Conservation (phyloP, 2,797 vertebrate species). For the Chelon labrosus region DNA sequence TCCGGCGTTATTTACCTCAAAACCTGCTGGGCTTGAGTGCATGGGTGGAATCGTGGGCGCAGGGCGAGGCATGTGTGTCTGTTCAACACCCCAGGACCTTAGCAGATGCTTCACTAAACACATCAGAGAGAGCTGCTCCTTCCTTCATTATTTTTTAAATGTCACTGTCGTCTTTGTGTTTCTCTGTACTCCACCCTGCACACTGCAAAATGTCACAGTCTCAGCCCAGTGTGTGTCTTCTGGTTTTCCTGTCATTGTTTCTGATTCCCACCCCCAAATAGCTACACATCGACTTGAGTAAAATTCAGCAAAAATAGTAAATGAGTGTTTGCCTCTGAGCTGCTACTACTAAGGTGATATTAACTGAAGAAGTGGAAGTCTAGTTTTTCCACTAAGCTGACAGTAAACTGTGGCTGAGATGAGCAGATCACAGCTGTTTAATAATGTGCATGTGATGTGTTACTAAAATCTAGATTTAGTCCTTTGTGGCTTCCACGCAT, state of each 20-base stretch:
- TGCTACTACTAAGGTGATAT: not conserved
- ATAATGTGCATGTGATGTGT: conserved; percentile 5
- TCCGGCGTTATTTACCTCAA: conserved; percentile 61
- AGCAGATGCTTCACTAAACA: conserved; percentile 64
- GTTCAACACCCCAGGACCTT: conserved; percentile 40
- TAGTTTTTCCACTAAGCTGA: not conserved
- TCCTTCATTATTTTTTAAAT: conserved; percentile 70
- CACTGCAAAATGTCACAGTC: conserved; percentile 55
- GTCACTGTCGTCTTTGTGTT: conserved; percentile 58
- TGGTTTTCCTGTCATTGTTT: not conserved
- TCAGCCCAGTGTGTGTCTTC: conserved; percentile 16
- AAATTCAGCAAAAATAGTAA: conserved; percentile 13
- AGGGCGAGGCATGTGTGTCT: not conserved
- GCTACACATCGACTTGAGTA: not conserved
- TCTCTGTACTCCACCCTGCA: conserved; percentile 14
- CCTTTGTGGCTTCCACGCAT: not conserved
- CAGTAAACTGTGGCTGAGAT: conserved; percentile 8
- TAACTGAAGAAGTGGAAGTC: not conserved
- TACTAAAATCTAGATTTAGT: not conserved
- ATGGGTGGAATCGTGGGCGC: not conserved
- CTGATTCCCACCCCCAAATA: conserved; percentile 6
- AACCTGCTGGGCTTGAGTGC: conserved; percentile 17
- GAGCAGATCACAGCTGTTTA: conserved; percentile 17
- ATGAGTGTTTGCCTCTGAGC: not conserved
- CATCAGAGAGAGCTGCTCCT: conserved; percentile 28